A percentile compares a stretch with the other conserved stretches of the same genome.
Evolutionary conservation across 2,797 vertebrate genomes (phyloP).

Genomic region (Rhinella marina): DNA sequence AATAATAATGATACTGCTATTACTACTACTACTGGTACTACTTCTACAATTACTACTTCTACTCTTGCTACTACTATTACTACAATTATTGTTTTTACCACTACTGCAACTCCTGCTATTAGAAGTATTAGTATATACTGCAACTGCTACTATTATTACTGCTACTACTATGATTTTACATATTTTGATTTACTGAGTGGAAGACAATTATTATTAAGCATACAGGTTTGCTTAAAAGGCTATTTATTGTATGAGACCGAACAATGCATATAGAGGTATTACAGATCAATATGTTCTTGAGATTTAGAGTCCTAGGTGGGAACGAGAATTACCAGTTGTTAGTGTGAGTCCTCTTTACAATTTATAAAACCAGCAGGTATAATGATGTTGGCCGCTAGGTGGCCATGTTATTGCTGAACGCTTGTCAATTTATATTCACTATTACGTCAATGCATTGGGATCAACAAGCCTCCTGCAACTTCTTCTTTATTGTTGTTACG

Average conservation of each 20-base stretch:
- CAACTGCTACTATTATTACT: too few species aligned
- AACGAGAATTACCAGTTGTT: conserved; percentile 39
- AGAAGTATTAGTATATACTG: too few species aligned
- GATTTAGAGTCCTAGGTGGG: conserved; percentile 1
- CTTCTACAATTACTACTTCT: too few species aligned
- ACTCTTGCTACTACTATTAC: too few species aligned
- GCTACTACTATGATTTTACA: too few species aligned
- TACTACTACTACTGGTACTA: too few species aligned
- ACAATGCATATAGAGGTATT: background rate
- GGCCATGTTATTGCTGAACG: conserved; percentile 12
- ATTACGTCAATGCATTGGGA: background rate
- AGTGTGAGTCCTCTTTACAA: conserved; percentile 36
- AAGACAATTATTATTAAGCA: background rate
- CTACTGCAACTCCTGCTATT: too few species aligned
- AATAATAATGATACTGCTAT: too few species aligned
- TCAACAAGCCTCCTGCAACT: background rate
- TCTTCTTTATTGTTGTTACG: background rate
- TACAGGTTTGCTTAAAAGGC: background rate
- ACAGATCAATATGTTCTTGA: conserved; percentile 39
- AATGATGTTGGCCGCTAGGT: conserved; percentile 34
- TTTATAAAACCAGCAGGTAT: conserved; percentile 32
- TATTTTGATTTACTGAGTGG: background rate
- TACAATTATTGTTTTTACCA: too few species aligned
- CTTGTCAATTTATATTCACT: background rate
- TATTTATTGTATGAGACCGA: background rate